These are phyloP conservation scores for Echiichthys vipera DNA, from an alignment of 2,797 vertebrate species.

Conservation along the genomic window DNA sequence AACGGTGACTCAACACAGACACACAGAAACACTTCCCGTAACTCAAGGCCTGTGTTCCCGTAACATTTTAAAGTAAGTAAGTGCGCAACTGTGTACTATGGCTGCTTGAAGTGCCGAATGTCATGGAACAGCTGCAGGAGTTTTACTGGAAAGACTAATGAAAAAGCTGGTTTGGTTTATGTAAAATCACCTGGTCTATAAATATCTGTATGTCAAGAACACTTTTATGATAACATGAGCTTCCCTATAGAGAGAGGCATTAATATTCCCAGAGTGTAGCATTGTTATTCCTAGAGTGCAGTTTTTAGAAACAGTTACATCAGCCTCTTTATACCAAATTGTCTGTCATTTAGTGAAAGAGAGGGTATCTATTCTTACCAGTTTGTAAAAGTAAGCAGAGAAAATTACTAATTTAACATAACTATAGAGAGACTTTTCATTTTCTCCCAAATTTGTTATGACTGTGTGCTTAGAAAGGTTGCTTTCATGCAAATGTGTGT, in stretches of 20 bases:
- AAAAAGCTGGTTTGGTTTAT: conserved; percentile 10
- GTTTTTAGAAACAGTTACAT: conserved; percentile 1
- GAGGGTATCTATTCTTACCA: conserved; percentile 45
- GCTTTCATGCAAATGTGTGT: conserved; percentile 28
- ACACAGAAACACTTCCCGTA: conserved; percentile 73
- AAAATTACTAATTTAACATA: conserved; percentile 55
- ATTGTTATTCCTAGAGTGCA: conserved; percentile 3
- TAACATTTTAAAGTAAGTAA: conserved; percentile 58
- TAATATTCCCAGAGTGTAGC: not conserved
- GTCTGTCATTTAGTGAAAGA: conserved; percentile 49
- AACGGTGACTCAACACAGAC: conserved; percentile 67
- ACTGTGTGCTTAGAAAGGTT: conserved; percentile 30
- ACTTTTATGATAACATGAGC: not conserved
- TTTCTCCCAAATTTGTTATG: conserved; percentile 50
- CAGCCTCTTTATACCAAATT: conserved; percentile 17
- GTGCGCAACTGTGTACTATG: conserved; percentile 34
- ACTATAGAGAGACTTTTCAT: conserved; percentile 47
- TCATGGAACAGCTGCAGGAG: conserved; percentile 27
- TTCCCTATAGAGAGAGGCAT: not conserved
- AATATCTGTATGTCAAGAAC: conserved; percentile 8
- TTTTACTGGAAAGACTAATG: conserved; percentile 49
- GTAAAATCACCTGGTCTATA: conserved; percentile 41
- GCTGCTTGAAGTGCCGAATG: conserved; percentile 22
- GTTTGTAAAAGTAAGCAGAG: conserved; percentile 45
- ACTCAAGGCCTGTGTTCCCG: conserved; percentile 61